These are phyloP conservation scores for Neotoxoptera formosana DNA, from an alignment of 1,140 invertebrate genomes.

Conservation along the genomic window DNA sequence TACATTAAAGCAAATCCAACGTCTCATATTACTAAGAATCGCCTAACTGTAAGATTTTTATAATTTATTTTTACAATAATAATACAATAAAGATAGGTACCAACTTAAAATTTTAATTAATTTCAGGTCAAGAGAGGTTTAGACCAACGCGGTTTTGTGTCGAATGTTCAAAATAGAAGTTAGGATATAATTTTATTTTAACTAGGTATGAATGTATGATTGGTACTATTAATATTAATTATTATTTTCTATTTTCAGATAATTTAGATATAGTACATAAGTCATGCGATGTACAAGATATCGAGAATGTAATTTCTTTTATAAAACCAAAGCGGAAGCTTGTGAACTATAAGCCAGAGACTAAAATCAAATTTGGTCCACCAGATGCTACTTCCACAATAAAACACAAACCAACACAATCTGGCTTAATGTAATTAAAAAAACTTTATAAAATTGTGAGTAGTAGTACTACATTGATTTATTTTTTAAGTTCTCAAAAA, in stretches of 20 bases:
- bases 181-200: constrained; percentile 16
- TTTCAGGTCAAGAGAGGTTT: constrained; percentile 19
- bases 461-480: background rate
- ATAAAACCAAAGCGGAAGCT: constrained; percentile 1
- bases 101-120: background rate
- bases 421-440: background rate
- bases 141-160: background rate
- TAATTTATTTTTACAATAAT: background rate
- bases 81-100: background rate
- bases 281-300: background rate
- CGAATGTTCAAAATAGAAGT: background rate
- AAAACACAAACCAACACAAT: background rate
- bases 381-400: constrained; percentile 30
- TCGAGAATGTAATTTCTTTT: constrained; percentile 5
- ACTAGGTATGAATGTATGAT: background rate
- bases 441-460: background rate
- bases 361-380: background rate
- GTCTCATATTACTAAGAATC: constrained; percentile 8
- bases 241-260: background rate
- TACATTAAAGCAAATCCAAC: constrained; percentile 33
- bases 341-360: background rate
- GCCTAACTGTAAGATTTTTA: constrained; percentile 27
- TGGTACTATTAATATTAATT: background rate
- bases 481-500: constrained; percentile 21
- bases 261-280: background rate